Percentiles rank a stretch among this genome's conserved stretches.
Evolutionary conservation across 1,140 invertebrate genomes (phyloP).

Genomic region (Cyclina sinensis): DNA sequence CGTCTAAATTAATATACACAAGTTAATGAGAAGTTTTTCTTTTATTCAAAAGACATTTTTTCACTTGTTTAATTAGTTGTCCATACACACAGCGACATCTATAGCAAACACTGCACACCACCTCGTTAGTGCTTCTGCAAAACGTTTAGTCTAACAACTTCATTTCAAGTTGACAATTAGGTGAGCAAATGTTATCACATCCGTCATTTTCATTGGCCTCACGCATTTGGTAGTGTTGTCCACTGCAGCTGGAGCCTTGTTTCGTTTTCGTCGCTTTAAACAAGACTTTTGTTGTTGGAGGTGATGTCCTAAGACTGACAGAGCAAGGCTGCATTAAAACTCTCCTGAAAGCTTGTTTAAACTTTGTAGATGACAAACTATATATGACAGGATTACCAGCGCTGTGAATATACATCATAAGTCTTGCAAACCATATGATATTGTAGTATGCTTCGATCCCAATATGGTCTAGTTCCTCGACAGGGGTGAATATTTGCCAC

Average conservation of each 20-base stretch:
- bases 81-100: too few relatives aligned
- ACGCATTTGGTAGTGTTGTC: not conserved
- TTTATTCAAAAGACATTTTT: too few relatives aligned
- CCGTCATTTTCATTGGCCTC: not conserved
- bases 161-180: not conserved
- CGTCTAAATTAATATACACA: too few relatives aligned
- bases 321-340: constrained; percentile 16
- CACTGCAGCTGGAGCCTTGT: not conserved
- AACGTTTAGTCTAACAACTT: not conserved
- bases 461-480: constrained; percentile 89
- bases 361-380: constrained; percentile 82
- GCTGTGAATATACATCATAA: constrained; percentile 82
- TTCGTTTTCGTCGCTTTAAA: not conserved
- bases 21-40: too few relatives aligned
- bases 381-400: constrained; percentile 84
- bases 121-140: too few relatives aligned
- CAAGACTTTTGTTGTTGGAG: not conserved
- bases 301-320: not conserved
- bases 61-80: too few relatives aligned
- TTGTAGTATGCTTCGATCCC: constrained; percentile 94
- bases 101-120: too few relatives aligned
- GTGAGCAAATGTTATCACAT: not conserved
- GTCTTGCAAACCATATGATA: constrained; percentile 93
- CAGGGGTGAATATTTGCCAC: constrained; percentile 88
- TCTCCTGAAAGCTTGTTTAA: constrained; percentile 76